Conservation (phyloP, 2,888 invertebrate genomes). For the Ophion costatus region DNA sequence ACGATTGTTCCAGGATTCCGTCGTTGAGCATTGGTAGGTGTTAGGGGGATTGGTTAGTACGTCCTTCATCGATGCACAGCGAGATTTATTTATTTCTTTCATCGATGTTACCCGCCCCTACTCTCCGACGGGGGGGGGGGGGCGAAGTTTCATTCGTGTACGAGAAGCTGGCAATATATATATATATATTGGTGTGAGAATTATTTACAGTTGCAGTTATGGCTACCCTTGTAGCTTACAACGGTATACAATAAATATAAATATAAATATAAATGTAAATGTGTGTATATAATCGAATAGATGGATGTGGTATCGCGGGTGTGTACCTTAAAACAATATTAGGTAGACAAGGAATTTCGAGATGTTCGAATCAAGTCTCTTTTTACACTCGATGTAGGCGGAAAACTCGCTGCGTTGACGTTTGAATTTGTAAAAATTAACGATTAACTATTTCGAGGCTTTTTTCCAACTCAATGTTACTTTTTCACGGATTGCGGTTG, state of each 20-base stretch:
- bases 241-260: slow-evolving; percentile 54
- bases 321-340: not conserved
- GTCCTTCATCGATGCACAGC: too few relatives aligned
- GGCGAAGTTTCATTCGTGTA: slow-evolving; percentile 14
- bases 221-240: slow-evolving; percentile 50
- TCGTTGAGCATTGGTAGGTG: too few relatives aligned
- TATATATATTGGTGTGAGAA: slow-evolving; percentile 57
- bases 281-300: not conserved
- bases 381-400: not conserved
- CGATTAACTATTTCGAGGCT: too few relatives aligned
- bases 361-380: too few relatives aligned
- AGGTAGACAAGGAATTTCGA: not conserved
- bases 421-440: too few relatives aligned
- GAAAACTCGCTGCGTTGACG: too few relatives aligned
- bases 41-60: too few relatives aligned
- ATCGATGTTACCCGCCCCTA: too few relatives aligned
- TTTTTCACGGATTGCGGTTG: too few relatives aligned
- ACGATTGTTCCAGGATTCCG: too few relatives aligned
- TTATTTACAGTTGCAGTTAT: slow-evolving; percentile 61
- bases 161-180: slow-evolving; percentile 59
- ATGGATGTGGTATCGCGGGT: not conserved
- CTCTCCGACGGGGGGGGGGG: not conserved
- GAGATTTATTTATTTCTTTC: not conserved
- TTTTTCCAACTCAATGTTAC: too few relatives aligned
- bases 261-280: slow-evolving; percentile 23